These are phyloP conservation scores for Metacarcinus magister DNA, from an alignment of 2,888 invertebrate genomes.

Conservation along the genomic window DNA sequence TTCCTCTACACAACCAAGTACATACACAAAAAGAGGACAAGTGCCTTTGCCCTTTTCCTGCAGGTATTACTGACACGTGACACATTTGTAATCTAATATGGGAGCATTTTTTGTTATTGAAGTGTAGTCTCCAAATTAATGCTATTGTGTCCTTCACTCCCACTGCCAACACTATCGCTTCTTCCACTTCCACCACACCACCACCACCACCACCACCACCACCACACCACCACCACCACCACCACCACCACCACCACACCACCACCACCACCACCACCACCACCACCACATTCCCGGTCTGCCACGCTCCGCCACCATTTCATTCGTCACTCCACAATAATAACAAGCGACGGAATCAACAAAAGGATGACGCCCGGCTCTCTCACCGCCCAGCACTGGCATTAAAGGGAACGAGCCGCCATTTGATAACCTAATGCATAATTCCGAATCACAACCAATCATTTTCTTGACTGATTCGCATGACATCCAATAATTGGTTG, in stretches of 20 bases:
- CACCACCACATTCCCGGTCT: background rate
- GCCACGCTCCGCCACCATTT: background rate
- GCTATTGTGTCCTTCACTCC: background rate
- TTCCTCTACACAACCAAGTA: too few relatives aligned
- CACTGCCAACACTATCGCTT: background rate
- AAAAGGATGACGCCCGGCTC: background rate
- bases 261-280: background rate
- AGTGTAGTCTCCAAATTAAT: background rate
- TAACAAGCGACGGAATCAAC: conserved; percentile 20
- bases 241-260: too few relatives aligned
- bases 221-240: too few relatives aligned
- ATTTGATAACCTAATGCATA: conserved; percentile 34
- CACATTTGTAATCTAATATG: too few relatives aligned
- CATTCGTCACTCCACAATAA: background rate
- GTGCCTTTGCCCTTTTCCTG: too few relatives aligned
- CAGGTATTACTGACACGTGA: too few relatives aligned
- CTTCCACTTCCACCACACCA: background rate
- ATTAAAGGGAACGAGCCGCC: conserved; percentile 17
- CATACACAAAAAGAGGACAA: too few relatives aligned
- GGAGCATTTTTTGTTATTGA: background rate
- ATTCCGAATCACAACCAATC: conserved; percentile 59
- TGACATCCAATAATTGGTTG: conserved; percentile 47
- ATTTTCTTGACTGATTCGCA: conserved; percentile 47
- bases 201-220: too few relatives aligned
- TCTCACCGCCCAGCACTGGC: background rate